phyloP scores from a whole-genome alignment of 1,140 invertebrate genomes.

The Coenobita brevimanus region DNA sequence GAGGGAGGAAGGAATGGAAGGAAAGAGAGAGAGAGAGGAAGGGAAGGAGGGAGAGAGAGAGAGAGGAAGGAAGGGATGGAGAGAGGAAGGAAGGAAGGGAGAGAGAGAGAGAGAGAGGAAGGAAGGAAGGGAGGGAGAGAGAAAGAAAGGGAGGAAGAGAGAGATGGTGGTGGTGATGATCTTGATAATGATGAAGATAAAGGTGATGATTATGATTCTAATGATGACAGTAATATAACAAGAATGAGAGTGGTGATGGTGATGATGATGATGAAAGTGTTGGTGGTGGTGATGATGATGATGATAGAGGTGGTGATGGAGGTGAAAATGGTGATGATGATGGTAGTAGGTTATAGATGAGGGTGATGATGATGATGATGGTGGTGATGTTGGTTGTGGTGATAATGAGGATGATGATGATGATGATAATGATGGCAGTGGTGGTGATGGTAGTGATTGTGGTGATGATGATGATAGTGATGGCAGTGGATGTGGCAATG shows the following conservation, averaged over 20 bases:
- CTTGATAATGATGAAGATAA: not conserved
- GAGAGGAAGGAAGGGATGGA: not conserved
- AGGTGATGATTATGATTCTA: not conserved
- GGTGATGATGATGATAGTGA: too few species aligned
- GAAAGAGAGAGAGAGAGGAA: not conserved
- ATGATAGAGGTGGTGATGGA: not conserved
- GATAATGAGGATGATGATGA: too few species aligned
- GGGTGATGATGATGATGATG: not conserved
- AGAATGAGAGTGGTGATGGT: not conserved
- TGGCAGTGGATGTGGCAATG: too few species aligned
- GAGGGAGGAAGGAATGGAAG: not conserved
- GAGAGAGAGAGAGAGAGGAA: not conserved
- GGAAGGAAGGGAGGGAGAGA: not conserved
- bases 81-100: not conserved
- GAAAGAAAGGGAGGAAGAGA: not conserved
- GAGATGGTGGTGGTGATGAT: not conserved
- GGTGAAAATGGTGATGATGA: not conserved
- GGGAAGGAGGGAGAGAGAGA: not conserved
- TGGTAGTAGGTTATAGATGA: too few species aligned
- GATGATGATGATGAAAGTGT: too few species aligned
- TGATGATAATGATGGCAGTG: not conserved
- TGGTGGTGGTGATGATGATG: not conserved
- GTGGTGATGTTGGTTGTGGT: too few species aligned
- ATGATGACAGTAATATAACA: not conserved
- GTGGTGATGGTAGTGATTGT: too few species aligned